Conservation (phyloP, 2,888 invertebrate species). For the Tuberolachnus salignus region DNA sequence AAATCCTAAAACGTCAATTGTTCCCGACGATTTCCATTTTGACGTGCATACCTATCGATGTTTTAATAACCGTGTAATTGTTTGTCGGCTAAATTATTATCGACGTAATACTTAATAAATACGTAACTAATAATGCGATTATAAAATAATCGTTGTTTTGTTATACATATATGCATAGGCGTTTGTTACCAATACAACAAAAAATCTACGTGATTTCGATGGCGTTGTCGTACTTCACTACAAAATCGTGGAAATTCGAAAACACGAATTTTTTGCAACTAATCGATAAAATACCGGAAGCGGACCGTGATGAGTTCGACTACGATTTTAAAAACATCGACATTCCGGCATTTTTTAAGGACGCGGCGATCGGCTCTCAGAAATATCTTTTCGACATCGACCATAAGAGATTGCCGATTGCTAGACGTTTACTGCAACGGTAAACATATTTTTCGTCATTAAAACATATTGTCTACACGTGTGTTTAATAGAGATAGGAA, state of each 20-base stretch:
- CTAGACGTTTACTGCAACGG: slow-evolving; percentile 66
- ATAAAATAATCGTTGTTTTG: slow-evolving; percentile 31
- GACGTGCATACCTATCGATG: too few relatives aligned
- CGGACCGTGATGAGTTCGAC: slow-evolving; percentile 68
- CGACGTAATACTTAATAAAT: too few relatives aligned
- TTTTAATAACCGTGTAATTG: too few relatives aligned
- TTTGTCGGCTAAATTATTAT: too few relatives aligned
- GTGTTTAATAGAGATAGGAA: too few relatives aligned
- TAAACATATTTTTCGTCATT: slow-evolving; percentile 60
- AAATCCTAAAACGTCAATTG: too few relatives aligned
- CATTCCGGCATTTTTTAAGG: slow-evolving; percentile 58
- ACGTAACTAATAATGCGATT: too few relatives aligned
- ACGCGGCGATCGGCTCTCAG: slow-evolving; percentile 70
- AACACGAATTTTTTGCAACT: slow-evolving; percentile 70
- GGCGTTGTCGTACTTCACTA: slow-evolving; percentile 76
- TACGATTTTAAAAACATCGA: slow-evolving; percentile 68
- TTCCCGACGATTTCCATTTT: too few relatives aligned
- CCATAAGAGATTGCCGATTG: slow-evolving; percentile 66
- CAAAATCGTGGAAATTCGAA: slow-evolving; percentile 77
- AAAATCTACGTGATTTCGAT: slow-evolving; percentile 77
- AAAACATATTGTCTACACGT: too few relatives aligned
- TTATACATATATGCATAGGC: slow-evolving; percentile 67
- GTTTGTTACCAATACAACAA: slow-evolving; percentile 76
- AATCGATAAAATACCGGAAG: slow-evolving; percentile 65
- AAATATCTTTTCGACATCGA: slow-evolving; percentile 73